Percentiles rank a stretch among this genome's conserved stretches.
Evolutionary conservation across 2,797 vertebrate genomes (phyloP).

Genomic region (Sebastes wilsoni): DNA sequence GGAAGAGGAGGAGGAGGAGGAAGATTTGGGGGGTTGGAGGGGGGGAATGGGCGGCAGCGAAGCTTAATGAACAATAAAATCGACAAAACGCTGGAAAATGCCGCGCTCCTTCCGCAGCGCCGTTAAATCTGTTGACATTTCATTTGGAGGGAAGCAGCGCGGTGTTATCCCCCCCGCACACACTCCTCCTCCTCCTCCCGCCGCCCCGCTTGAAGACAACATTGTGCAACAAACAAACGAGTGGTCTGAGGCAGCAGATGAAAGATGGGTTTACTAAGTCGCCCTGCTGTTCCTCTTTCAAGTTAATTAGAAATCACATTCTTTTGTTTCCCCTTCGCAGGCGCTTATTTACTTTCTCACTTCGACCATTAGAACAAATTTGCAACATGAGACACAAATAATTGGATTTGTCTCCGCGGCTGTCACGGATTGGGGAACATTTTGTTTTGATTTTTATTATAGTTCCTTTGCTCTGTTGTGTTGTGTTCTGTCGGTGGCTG

Average conservation of each 20-base stretch:
- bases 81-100: slow-evolving; percentile 74
- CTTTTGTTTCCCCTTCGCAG: slow-evolving; percentile 85
- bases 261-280: slow-evolving; percentile 85
- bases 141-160: slow-evolving; percentile 77
- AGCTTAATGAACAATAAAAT: slow-evolving; percentile 87
- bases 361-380: slow-evolving; percentile 86
- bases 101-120: slow-evolving; percentile 52
- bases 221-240: slow-evolving; percentile 82
- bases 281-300: slow-evolving; percentile 84
- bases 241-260: slow-evolving; percentile 82
- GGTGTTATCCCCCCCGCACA: slow-evolving; percentile 33
- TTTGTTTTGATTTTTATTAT: slow-evolving; percentile 82
- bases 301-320: slow-evolving; percentile 88
- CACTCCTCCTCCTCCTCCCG: slow-evolving; percentile 5
- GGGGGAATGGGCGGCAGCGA: slow-evolving; percentile 18
- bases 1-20: slow-evolving; percentile 48
- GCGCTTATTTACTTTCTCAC: slow-evolving; percentile 84
- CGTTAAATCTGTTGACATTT: slow-evolving; percentile 87
- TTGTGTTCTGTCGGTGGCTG: slow-evolving; percentile 50
- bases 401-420: slow-evolving; percentile 86
- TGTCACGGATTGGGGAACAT: slow-evolving; percentile 80
- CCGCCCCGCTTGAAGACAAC: slow-evolving; percentile 74
- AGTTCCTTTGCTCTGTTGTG: slow-evolving; percentile 56
- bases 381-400: slow-evolving; percentile 87
- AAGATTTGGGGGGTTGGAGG: slow-evolving; percentile 24